Evolutionary conservation across 2,888 invertebrate species (phyloP).

Genomic region (Sminthurides aquaticus): DNA sequence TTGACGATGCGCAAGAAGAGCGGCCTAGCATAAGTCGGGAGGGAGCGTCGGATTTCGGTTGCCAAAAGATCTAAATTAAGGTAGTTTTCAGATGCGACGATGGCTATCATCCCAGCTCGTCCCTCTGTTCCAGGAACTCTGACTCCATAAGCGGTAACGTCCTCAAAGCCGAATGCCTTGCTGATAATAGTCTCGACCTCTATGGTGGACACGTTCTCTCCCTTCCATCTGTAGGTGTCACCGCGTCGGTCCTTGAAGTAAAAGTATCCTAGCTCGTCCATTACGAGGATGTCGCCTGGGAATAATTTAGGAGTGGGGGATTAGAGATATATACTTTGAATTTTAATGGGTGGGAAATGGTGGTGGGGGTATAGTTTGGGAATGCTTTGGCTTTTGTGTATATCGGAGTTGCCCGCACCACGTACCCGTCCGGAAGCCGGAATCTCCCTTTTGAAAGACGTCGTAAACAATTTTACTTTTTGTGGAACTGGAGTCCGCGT

Average conservation of each 20-base stretch:
- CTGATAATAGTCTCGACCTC: conserved; percentile 84
- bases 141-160: conserved; percentile 93
- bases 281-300: conserved; percentile 29
- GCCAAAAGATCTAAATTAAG: conserved; percentile 23
- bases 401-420: too few species aligned
- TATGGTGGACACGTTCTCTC: conserved; percentile 96
- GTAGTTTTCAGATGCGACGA: conserved; percentile 26
- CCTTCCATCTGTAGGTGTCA: conserved; percentile 62
- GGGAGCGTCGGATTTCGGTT: conserved; percentile 23
- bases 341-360: too few species aligned
- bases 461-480: conserved; percentile 81
- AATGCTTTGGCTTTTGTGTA: too few species aligned
- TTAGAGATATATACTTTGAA: too few species aligned
- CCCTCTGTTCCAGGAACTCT: conserved; percentile 53
- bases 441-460: conserved; percentile 82
- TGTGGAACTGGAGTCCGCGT: conserved; percentile 65
- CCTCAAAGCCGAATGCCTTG: conserved; percentile 69
- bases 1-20: conserved; percentile 33
- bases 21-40: conserved; percentile 36
- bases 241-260: conserved; percentile 33
- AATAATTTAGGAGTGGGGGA: conserved; percentile 1
- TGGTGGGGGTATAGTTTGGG: too few species aligned
- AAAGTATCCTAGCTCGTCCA: conserved; percentile 31
- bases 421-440: conserved; percentile 76
- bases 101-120: conserved; percentile 34